Conservation (phyloP, 2,888 invertebrate species). For the Carpatolechia fugitivella region DNA sequence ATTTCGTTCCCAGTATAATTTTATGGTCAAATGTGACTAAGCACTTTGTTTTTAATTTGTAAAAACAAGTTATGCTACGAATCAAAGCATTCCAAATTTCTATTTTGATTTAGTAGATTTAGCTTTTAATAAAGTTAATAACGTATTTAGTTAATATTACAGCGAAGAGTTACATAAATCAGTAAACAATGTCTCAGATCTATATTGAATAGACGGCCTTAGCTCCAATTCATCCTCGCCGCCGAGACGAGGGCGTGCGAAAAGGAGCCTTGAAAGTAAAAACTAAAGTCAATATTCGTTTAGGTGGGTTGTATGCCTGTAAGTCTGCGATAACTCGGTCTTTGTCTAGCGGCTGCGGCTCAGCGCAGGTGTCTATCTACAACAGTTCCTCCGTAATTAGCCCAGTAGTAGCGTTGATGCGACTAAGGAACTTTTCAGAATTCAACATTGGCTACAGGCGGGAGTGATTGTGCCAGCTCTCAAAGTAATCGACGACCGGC, state of each 20-base stretch:
- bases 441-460: constrained; percentile 71
- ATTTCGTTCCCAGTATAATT: constrained; percentile 22
- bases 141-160: constrained; percentile 37
- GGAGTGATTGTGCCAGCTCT: constrained; percentile 70
- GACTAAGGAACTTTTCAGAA: constrained; percentile 74
- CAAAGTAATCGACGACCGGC: constrained; percentile 74
- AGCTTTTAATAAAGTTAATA: constrained; percentile 29
- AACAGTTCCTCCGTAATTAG: constrained; percentile 77
- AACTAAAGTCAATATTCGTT: constrained; percentile 49
- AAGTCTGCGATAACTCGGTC: constrained; percentile 73
- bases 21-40: constrained; percentile 32
- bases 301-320: constrained; percentile 50
- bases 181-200: constrained; percentile 49
- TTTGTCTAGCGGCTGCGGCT: constrained; percentile 70
- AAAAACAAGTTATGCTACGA: constrained; percentile 14
- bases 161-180: constrained; percentile 27
- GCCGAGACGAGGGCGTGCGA: constrained; percentile 30
- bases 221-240: constrained; percentile 50
- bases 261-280: constrained; percentile 38
- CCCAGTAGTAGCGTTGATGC: constrained; percentile 69
- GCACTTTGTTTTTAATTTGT: constrained; percentile 26
- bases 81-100: constrained; percentile 1
- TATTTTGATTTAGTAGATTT: neutral
- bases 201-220: constrained; percentile 59
- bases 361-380: constrained; percentile 78